Percentiles rank a stretch among this genome's conserved stretches.
phyloP scores from a whole-genome alignment of 2,797 vertebrate genomes.

The Pantherophis vulpinus region DNA sequence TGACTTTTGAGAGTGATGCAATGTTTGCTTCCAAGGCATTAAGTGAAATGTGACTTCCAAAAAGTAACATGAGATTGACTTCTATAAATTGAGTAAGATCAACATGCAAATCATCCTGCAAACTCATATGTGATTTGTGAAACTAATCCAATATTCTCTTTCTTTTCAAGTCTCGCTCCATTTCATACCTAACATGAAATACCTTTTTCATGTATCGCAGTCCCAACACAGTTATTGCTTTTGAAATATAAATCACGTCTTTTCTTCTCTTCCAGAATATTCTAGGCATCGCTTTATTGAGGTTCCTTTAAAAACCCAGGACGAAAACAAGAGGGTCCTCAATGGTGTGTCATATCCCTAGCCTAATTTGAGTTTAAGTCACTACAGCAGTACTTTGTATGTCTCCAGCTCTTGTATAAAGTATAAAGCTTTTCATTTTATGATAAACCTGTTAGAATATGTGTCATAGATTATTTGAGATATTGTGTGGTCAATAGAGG shows the following conservation, averaged over 20 bases:
- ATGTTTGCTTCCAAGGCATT: not conserved
- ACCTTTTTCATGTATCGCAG: not conserved
- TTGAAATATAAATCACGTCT: not conserved
- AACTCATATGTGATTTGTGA: not conserved
- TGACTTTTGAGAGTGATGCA: not conserved
- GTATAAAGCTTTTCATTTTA: not conserved
- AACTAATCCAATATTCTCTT: not conserved
- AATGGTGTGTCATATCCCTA: slow-evolving; percentile 24
- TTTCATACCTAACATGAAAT: not conserved
- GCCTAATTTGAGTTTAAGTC: slow-evolving; percentile 8
- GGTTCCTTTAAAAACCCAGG: slow-evolving; percentile 28
- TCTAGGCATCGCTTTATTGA: slow-evolving; percentile 21
- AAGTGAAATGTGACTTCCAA: not conserved
- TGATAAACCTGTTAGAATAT: slow-evolving; percentile 17
- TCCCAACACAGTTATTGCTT: not conserved
- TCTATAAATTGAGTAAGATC: not conserved
- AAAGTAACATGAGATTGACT: not conserved
- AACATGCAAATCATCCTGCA: not conserved
- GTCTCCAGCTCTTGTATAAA: not conserved
- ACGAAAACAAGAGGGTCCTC: not conserved
- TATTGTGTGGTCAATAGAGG: slow-evolving; percentile 26
- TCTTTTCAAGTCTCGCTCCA: not conserved
- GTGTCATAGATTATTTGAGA: slow-evolving; percentile 37
- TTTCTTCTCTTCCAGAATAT: not conserved
- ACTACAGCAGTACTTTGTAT: not conserved